phyloP scores from a whole-genome alignment of 2,888 invertebrate genomes.

The Nymphalis urticae region DNA sequence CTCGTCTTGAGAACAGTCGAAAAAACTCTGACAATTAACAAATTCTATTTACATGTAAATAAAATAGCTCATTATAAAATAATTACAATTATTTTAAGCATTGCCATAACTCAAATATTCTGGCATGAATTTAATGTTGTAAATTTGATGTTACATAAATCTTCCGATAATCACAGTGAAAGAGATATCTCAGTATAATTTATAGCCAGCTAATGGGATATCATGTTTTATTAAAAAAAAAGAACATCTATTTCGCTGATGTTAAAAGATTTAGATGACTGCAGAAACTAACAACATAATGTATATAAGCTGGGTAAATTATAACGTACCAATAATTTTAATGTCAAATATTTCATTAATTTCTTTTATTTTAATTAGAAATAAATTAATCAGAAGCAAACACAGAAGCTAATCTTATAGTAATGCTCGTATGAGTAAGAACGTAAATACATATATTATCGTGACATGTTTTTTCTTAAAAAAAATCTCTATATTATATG shows the following conservation, averaged over 20 bases:
- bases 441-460: too few species aligned
- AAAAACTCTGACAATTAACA: too few species aligned
- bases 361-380: too few species aligned
- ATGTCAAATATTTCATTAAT: too few species aligned
- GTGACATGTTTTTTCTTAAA: too few species aligned
- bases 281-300: not conserved
- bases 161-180: constrained; percentile 2
- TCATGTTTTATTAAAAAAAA: not conserved
- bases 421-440: too few species aligned
- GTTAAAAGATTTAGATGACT: not conserved
- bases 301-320: too few species aligned
- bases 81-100: not conserved
- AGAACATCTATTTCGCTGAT: not conserved
- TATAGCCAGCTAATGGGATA: not conserved
- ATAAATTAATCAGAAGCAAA: too few species aligned
- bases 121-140: not conserved
- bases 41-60: not conserved
- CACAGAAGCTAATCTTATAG: too few species aligned
- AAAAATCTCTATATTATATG: too few species aligned
- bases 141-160: constrained; percentile 7
- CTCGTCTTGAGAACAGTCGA: too few species aligned
- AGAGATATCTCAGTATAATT: not conserved
- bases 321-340: too few species aligned
- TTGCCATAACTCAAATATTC: not conserved
- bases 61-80: not conserved